Evolutionary conservation across 2,113 vertebrate genomes (phyloP).

Genomic region (Machaerirhynchus nigripectus): DNA sequence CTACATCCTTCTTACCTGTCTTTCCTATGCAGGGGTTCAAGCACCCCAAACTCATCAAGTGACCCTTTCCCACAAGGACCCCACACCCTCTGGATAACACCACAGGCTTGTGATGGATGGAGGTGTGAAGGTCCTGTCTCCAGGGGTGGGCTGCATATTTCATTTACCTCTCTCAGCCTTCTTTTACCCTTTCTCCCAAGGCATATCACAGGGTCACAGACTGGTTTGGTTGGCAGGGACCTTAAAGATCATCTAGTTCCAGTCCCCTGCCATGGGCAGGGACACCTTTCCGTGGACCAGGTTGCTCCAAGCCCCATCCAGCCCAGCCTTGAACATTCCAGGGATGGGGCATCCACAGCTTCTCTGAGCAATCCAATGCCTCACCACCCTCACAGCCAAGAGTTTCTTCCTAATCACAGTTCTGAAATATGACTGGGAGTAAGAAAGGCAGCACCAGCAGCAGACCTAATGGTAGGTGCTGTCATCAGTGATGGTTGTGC

Average conservation of each 20-base stretch:
- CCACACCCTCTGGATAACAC: fast-evolving
- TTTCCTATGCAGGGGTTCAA: background rate
- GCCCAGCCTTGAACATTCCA: background rate
- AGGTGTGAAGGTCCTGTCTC: background rate
- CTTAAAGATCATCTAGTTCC: background rate
- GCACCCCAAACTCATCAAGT: background rate
- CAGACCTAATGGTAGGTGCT: background rate
- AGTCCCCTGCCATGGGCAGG: background rate
- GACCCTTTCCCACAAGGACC: background rate
- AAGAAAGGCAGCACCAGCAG: background rate
- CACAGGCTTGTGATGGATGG: background rate
- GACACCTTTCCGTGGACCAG: background rate
- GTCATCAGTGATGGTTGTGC: background rate
- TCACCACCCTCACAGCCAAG: fast-evolving
- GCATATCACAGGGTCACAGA: background rate
- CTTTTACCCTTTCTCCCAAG: background rate
- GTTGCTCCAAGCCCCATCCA: background rate
- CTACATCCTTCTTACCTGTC: background rate
- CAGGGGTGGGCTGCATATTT: background rate
- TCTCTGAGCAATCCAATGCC: no score
- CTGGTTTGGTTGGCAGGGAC: background rate
- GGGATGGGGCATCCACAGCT: background rate
- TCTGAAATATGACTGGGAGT: background rate
- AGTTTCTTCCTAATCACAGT: background rate
- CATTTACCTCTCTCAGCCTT: background rate